Percentiles rank a stretch among this genome's conserved stretches.
These are phyloP conservation scores for Perca flavescens DNA, from an alignment of 2,113 vertebrate species.

Conservation along the genomic window DNA sequence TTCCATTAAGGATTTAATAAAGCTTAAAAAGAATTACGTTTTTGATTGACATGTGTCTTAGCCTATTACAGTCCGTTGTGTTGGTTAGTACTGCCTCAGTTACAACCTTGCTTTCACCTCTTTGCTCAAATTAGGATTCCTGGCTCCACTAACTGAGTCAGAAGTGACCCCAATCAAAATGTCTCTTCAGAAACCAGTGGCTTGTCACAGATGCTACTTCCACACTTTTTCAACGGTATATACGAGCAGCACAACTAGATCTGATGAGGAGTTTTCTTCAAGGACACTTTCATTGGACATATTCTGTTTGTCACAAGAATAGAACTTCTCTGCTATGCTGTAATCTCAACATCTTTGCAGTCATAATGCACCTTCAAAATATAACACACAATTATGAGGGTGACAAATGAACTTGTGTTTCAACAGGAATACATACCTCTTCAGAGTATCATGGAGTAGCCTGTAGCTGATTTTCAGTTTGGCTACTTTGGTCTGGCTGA, in stretches of 20 bases:
- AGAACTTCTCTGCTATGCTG: neutral
- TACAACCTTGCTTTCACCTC: neutral
- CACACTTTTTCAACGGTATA: neutral
- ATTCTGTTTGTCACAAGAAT: conserved; percentile 12
- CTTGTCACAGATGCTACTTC: conserved; percentile 8
- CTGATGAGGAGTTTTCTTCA: conserved; percentile 34
- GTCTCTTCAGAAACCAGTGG: conserved; percentile 10
- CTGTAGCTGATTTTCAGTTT: conserved; percentile 88
- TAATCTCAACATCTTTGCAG: conserved; percentile 7
- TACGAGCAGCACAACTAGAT: neutral
- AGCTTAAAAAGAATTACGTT: conserved; percentile 2
- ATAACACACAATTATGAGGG: neutral
- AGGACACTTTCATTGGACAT: conserved; percentile 16
- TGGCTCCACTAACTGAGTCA: conserved; percentile 3
- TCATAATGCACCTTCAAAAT: neutral
- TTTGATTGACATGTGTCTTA: conserved; percentile 4
- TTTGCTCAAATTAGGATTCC: neutral
- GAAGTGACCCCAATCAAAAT: conserved; percentile 11
- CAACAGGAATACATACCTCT: conserved; percentile 82
- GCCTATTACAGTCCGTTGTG: neutral
- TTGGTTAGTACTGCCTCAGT: neutral
- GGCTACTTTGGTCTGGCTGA: conserved; percentile 83
- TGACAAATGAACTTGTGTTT: neutral
- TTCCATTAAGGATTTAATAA: neutral
- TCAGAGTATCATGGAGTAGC: conserved; percentile 85